Conservation (phyloP, 2,888 invertebrate genomes). For the Leptarthrus brevirostris region DNA sequence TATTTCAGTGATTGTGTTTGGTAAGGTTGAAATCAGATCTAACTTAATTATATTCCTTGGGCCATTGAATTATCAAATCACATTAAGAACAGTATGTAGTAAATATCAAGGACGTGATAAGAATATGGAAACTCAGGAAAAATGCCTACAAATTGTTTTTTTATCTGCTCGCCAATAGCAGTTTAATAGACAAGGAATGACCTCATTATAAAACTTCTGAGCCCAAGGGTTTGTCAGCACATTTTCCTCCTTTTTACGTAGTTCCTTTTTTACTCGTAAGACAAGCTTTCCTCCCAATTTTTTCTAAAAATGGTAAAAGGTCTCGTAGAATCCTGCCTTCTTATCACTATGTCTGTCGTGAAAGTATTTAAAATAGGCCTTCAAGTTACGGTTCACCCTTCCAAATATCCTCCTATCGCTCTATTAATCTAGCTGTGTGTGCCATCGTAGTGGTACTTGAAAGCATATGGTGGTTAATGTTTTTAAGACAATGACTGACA, state of each 20-base stretch:
- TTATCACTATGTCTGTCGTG: not conserved
- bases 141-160: constrained; percentile 53
- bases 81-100: constrained; percentile 28
- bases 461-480: not conserved
- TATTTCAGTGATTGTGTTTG: too few relatives aligned
- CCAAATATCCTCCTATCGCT: not conserved
- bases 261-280: not conserved
- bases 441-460: not conserved
- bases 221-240: constrained; percentile 45
- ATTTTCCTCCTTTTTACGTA: constrained; percentile 23
- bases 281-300: not conserved
- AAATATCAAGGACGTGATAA: constrained; percentile 51
- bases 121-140: constrained; percentile 48
- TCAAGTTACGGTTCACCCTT: not conserved
- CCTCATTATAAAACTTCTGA: constrained; percentile 51
- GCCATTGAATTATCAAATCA: too few relatives aligned
- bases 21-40: too few relatives aligned
- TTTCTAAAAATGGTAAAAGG: not conserved
- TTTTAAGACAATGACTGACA: not conserved
- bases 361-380: not conserved
- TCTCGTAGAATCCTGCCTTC: not conserved
- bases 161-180: constrained; percentile 52
- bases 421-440: not conserved
- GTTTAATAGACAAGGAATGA: constrained; percentile 53
- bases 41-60: too few relatives aligned